These are phyloP conservation scores for Chironomus tentans DNA, from an alignment of 2,888 invertebrate species.

Conservation along the genomic window DNA sequence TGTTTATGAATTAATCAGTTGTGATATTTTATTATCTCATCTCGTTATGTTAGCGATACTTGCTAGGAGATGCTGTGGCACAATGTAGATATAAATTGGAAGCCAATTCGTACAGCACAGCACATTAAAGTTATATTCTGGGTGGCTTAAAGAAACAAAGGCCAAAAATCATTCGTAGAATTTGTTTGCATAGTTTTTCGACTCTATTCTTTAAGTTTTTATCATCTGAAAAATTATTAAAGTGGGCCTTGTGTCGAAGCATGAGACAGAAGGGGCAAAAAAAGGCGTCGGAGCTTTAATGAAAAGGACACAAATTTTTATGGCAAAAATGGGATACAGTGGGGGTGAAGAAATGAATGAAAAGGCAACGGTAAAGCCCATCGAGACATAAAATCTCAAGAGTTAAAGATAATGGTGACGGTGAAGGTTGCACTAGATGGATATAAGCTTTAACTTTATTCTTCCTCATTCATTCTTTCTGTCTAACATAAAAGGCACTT, in stretches of 20 bases:
- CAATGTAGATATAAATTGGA: background rate
- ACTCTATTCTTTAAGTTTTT: too few species aligned
- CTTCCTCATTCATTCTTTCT: background rate
- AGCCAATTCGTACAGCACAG: background rate
- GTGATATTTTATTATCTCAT: constrained; percentile 24
- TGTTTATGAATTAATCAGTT: constrained; percentile 16
- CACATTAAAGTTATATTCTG: background rate
- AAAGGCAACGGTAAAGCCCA: constrained; percentile 2
- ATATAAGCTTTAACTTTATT: constrained; percentile 5
- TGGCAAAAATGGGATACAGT: background rate
- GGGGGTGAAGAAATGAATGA: background rate
- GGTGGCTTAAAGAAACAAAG: background rate
- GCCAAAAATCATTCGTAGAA: too few species aligned
- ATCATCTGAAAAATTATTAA: background rate
- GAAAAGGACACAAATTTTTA: constrained; percentile 3
- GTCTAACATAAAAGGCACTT: background rate
- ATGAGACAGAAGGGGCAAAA: background rate
- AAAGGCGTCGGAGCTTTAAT: constrained; percentile 1
- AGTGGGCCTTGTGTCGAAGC: background rate
- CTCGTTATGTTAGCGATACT: constrained; percentile 5
- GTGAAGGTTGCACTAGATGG: background rate
- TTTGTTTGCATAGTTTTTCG: too few species aligned
- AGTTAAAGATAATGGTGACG: constrained; percentile 20
- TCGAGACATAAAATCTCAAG: constrained; percentile 26
- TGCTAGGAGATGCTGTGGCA: background rate